These are phyloP conservation scores for Labeo calbasu DNA, from an alignment of 2,797 vertebrate genomes.

Conservation along the genomic window DNA sequence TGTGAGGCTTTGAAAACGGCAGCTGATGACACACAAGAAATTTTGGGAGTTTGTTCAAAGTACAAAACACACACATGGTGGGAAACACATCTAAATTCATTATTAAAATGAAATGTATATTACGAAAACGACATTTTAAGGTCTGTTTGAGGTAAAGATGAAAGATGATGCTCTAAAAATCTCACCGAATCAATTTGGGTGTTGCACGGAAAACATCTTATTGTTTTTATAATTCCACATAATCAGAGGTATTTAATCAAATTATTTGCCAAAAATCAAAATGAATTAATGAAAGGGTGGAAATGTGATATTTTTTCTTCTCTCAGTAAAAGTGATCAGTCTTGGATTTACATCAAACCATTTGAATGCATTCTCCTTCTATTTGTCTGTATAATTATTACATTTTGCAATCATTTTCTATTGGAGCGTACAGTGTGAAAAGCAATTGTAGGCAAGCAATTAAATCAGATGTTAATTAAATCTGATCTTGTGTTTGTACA, in stretches of 20 bases:
- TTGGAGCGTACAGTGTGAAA: constrained; percentile 72
- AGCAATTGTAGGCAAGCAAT: constrained; percentile 80
- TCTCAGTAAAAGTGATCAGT: constrained; percentile 76
- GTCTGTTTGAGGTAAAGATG: background rate
- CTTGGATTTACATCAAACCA: constrained; percentile 72
- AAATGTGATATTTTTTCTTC: constrained; percentile 76
- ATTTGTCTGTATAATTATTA: constrained; percentile 76
- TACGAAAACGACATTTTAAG: background rate
- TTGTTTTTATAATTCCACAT: constrained; percentile 58
- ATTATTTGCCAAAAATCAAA: constrained; percentile 74
- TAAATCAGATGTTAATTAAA: constrained; percentile 88
- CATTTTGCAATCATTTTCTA: constrained; percentile 71
- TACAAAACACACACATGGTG: background rate
- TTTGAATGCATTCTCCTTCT: constrained; percentile 74
- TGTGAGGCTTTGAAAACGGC: background rate
- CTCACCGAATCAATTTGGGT: constrained; percentile 41
- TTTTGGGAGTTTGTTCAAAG: background rate
- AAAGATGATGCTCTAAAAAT: background rate
- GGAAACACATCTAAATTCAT: background rate
- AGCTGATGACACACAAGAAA: background rate
- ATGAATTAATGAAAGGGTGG: constrained; percentile 68
- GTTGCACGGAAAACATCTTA: constrained; percentile 11
- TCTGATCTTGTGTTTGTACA: constrained; percentile 85
- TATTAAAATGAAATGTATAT: background rate
- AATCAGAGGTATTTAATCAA: constrained; percentile 80